Base-by-base conservation (phyloP, 2,888 invertebrate species). In the Ormyrus nitidulus region DNA sequence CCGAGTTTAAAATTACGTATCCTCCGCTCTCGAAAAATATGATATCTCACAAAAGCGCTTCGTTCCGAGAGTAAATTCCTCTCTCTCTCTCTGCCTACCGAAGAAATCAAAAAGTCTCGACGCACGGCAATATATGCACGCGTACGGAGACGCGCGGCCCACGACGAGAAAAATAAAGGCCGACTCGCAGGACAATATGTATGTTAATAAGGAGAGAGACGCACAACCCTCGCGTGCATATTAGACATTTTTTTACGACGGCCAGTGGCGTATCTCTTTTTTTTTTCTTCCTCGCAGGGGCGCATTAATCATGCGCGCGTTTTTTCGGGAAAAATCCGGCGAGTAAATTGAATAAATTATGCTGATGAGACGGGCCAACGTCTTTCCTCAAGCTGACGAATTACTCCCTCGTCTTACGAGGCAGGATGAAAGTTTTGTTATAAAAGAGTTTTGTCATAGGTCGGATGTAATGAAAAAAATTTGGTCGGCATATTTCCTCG, bases 341-440 rank as follows among this genome's bases (percentile, higher is more conserved):
- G 48, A 19, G 7, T 49, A 64, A 62, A 73, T 73, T 73, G 54
- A 73, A 73, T 73, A 73, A 64, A 73, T 64, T 73, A 73, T 73
- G 72, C 0, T 73, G 13, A 64, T 56, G 11, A 13, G 54, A 9
- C 34, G 34, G 19, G 19, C 19, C 19, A 19, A 1, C 19, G 19
- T 19, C 19, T 19, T 19, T 19, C 19, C 19, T 19, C 19, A 2
- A 19, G 19, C 19, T 19, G 19, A 19, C 19, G 19, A 19, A 19
- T 19, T 19, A 19, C 19, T 19, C 19, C 19, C 19, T 19, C 19
- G 19, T 19, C 19, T 19, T 19, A 2, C 19, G 19, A 19, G 19
- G 19, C 19, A 2, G 19, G 19, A 19, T 19, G 19, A 19, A 19
- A 19, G 19, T 19, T 19, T 19, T 19, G 19, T 19, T 19, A 19